Base-by-base conservation (phyloP, 2,888 invertebrate genomes). In the Sceliomorpha sp. region DNA sequence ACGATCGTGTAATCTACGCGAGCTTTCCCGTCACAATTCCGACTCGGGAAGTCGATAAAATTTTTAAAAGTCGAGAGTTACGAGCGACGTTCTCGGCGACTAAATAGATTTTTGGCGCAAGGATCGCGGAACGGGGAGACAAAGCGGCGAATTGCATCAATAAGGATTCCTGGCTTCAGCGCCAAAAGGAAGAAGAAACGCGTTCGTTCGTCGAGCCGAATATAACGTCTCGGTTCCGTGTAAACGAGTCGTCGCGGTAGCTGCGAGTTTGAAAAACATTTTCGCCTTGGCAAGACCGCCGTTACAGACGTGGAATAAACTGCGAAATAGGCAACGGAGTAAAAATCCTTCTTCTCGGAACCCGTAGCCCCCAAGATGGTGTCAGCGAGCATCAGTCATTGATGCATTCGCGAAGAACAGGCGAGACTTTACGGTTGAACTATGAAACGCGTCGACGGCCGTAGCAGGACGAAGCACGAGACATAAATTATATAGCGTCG, bases 401-500 rank as follows among this genome's bases (percentile, higher is more conserved):
- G 60, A 62, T 58, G 48, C 50, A 32, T 50, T 24, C 34, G 47
- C 13, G 42, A 67, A 67, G 66, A 58, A 66, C 55, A 60, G 70
- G 60, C 60, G 60, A 17, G 51, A 66, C 47, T 64, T 70, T 70
- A 66, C 56, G 66, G 66, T 62, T 56, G 26, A 62, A 70, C 70
- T 66, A 66, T 58, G 70, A 59, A 56, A 45, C 42, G 42, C 42
- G 42, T 26, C 26, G 42, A 42, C 12, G 26, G 12, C 27, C 5
- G 47, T 32, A 44, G 55, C 31, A 42, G 44, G 70, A 44, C 70
- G 48, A 34, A 42, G 60, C 50, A 56, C 15, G 39, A 48, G 51
- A 59, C 68, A 67, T 70, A 70, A 74, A 72, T 66, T 71, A 72
- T 71, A 71, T 58, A 40, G 60, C 67, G 63, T 69, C 72, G 78